phyloP scores from a whole-genome alignment of 2,113 vertebrate genomes.

The Cyanocitta stelleri region DNA sequence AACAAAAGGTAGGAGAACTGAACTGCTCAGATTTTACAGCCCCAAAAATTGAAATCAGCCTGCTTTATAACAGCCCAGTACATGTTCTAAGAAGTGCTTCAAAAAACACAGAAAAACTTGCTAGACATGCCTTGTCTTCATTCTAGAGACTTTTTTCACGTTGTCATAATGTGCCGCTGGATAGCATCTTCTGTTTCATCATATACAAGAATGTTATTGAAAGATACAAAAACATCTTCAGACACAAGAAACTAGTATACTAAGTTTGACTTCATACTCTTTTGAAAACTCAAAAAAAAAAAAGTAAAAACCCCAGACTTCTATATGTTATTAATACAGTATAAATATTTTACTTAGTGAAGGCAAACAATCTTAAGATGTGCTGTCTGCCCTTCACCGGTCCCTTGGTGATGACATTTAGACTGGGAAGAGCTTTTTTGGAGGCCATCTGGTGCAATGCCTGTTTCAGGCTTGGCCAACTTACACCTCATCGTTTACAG shows the following conservation, averaged over 20 bases:
- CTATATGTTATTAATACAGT: neutral
- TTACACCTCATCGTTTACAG: neutral
- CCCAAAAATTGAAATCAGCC: neutral
- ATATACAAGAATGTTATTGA: neutral
- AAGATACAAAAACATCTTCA: neutral
- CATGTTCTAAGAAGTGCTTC: neutral
- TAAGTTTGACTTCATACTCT: neutral
- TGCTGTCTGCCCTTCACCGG: neutral
- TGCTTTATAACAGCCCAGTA: neutral
- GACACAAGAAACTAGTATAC: neutral
- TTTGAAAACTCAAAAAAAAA: neutral
- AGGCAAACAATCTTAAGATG: neutral
- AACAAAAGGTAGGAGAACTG: neutral
- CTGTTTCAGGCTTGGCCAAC: neutral
- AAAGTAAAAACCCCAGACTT: neutral
- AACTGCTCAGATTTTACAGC: neutral
- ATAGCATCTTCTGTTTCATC: neutral
- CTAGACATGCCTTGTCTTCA: neutral
- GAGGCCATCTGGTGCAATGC: neutral
- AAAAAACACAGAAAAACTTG: neutral
- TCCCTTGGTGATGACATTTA: neutral
- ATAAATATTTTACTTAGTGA: neutral
- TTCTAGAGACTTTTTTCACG: neutral
- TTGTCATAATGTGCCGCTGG: neutral
- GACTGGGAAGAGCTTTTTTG: neutral